Conservation (phyloP, 2,797 vertebrate species). For the Acanthiza pusilla region DNA sequence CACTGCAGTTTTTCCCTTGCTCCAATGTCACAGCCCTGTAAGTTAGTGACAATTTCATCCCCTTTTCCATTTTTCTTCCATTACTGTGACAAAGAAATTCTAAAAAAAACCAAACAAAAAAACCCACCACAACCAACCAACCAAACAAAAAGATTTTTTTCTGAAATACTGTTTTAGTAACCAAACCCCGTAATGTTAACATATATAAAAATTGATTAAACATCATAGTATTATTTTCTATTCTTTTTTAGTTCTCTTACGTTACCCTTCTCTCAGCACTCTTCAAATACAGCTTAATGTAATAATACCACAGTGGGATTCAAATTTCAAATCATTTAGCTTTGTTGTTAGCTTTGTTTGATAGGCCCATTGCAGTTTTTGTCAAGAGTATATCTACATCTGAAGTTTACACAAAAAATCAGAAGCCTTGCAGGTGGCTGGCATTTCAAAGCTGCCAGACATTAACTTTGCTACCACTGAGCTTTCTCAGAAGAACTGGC, state of each 20-base stretch:
- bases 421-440: background rate
- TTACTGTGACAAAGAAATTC: background rate
- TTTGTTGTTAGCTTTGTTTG: background rate
- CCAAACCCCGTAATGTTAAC: background rate
- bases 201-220: background rate
- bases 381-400: background rate
- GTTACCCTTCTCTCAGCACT: background rate
- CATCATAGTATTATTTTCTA: background rate
- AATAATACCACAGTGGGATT: background rate
- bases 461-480: background rate
- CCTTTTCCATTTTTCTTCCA: background rate
- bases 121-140: background rate
- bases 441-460: background rate
- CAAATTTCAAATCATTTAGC: conserved; percentile 5
- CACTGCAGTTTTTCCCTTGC: background rate
- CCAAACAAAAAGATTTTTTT: background rate
- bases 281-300: background rate
- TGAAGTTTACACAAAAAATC: background rate
- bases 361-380: background rate
- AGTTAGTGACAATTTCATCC: background rate
- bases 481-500: background rate
- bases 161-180: background rate
- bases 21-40: background rate
- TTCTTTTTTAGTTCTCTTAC: background rate
- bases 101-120: background rate